Evolutionary conservation across 2,797 vertebrate species (phyloP).

Genomic region (Labeo calbasu): DNA sequence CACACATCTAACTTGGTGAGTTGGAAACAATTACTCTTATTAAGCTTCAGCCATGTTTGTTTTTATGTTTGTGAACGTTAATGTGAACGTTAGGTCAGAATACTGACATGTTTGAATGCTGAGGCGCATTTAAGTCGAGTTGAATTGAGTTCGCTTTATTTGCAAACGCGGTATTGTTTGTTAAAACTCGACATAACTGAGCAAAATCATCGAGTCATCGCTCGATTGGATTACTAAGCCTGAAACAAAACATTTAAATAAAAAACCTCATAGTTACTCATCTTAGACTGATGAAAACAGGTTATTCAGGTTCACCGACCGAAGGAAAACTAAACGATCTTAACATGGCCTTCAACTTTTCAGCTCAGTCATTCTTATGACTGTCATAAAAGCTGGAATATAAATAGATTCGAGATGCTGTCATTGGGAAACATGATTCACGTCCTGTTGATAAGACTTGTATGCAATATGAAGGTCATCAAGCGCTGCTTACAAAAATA

Average conservation of each 20-base stretch:
- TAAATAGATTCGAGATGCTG: slow-evolving; percentile 44
- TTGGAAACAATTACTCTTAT: background rate
- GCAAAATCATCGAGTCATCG: background rate
- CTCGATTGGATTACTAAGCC: background rate
- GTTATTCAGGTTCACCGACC: slow-evolving; percentile 52
- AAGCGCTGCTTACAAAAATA: background rate
- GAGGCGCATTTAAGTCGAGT: background rate
- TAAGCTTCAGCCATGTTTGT: too few relatives aligned
- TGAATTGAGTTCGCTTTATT: background rate
- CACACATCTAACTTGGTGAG: background rate
- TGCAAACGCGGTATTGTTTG: background rate
- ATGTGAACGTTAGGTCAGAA: background rate
- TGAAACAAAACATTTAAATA: background rate
- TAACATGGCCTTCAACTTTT: slow-evolving; percentile 74
- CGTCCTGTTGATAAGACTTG: background rate
- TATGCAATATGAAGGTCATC: background rate
- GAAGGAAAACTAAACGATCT: slow-evolving; percentile 1
- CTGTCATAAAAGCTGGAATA: slow-evolving; percentile 39
- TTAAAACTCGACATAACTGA: background rate
- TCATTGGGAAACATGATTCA: background rate
- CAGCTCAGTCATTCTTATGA: slow-evolving; percentile 52
- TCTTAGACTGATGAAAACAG: background rate
- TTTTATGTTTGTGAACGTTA: background rate
- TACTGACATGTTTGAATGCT: background rate
- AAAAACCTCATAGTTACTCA: background rate